A percentile compares a stretch with the other conserved stretches of the same genome.
Conservation (phyloP, 2,113 vertebrate species). For the Pao palembangensis region DNA sequence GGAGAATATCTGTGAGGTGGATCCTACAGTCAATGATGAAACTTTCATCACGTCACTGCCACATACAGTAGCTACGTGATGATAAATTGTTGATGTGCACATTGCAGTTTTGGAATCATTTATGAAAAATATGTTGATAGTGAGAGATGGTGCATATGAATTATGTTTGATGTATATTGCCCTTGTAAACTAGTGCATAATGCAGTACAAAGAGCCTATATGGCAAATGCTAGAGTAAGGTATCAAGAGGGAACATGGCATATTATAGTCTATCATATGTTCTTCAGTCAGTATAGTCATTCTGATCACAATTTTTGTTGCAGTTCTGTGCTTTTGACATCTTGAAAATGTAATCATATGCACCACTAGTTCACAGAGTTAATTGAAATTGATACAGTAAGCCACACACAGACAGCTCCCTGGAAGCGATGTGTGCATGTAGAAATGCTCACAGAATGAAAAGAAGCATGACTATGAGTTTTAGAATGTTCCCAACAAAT, state of each 20-base stretch:
- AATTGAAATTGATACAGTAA: neutral
- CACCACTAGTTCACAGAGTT: no score
- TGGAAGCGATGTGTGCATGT: constrained; percentile 38
- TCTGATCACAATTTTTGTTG: no score
- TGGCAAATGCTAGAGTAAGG: no score
- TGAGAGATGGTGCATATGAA: constrained; percentile 17
- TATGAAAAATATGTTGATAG: neutral
- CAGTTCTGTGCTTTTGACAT: no score
- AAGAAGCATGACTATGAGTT: constrained; percentile 13
- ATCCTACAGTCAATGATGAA: constrained; percentile 15
- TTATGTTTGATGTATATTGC: neutral
- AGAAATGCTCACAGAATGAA: constrained; percentile 20
- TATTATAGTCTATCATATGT: no score
- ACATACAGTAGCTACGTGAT: constrained; percentile 6
- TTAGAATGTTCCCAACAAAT: constrained; percentile 11
- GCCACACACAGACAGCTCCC: neutral
- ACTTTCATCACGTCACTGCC: constrained; percentile 44
- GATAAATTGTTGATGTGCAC: constrained; percentile 41
- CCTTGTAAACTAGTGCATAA: neutral
- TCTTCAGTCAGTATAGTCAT: no score
- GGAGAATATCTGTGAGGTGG: constrained; percentile 9
- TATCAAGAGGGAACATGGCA: no score
- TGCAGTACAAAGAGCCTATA: no score
- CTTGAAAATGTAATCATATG: no score
- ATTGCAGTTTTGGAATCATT: constrained; percentile 44